Percentiles rank a stretch among this genome's conserved stretches.
phyloP scores from a whole-genome alignment of 2,113 vertebrate genomes.

The Zapornia atra region DNA sequence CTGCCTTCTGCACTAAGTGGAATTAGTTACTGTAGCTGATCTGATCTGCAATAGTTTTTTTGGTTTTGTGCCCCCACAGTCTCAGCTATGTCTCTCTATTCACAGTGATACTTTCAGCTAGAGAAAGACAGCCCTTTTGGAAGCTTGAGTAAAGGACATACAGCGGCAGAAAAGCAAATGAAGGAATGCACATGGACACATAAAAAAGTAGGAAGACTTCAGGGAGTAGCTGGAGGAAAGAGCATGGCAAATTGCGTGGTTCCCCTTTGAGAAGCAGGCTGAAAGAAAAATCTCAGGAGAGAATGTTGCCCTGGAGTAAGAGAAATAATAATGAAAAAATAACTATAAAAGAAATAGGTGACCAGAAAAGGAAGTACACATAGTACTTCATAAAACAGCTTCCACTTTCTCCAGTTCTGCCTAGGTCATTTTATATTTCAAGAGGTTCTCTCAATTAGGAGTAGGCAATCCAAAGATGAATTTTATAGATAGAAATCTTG shows the following conservation, averaged over 20 bases:
- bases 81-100: background rate
- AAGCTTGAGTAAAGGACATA: background rate
- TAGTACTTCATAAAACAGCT: background rate
- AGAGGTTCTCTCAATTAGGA: background rate
- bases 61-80: background rate
- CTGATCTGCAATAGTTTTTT: background rate
- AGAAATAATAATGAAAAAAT: background rate
- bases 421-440: background rate
- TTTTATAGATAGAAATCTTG: background rate
- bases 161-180: background rate
- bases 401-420: background rate
- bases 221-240: background rate
- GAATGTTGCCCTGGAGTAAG: background rate
- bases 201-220: background rate
- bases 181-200: background rate
- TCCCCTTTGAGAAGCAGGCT: background rate
- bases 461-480: background rate
- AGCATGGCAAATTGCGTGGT: background rate
- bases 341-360: background rate
- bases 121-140: background rate
- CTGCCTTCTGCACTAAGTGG: background rate
- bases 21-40: background rate
- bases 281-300: background rate
- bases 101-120: background rate
- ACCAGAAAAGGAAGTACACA: background rate